Evolutionary conservation across 2,113 vertebrate genomes (phyloP).

Genomic region (Vimba vimba): DNA sequence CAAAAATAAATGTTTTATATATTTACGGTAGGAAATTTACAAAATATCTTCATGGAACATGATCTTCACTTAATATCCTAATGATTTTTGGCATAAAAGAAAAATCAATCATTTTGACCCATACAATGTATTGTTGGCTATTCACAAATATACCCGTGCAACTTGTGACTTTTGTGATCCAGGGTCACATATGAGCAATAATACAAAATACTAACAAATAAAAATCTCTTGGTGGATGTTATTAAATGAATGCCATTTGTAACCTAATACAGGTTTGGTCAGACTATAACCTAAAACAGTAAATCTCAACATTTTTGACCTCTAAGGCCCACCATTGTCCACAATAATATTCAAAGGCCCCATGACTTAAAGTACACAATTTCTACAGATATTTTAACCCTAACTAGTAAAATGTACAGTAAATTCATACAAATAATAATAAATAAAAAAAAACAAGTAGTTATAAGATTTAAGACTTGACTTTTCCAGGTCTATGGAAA

Average conservation of each 20-base stretch:
- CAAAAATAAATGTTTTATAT: too few species aligned
- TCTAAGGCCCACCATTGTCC: not conserved
- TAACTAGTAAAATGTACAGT: not conserved
- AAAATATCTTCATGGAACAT: too few species aligned
- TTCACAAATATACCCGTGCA: too few species aligned
- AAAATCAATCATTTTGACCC: too few species aligned
- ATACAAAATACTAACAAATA: not conserved
- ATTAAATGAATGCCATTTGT: not conserved
- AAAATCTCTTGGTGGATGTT: not conserved
- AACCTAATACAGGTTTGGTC: not conserved
- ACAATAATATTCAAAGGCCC: too few species aligned
- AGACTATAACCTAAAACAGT: not conserved
- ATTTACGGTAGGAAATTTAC: too few species aligned
- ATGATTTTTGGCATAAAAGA: too few species aligned
- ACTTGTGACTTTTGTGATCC: too few species aligned
- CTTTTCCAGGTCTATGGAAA: not conserved
- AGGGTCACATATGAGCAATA: not conserved
- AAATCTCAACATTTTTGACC: not conserved
- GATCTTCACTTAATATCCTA: too few species aligned
- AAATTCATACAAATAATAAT: not conserved
- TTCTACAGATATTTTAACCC: not conserved
- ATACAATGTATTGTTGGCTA: too few species aligned
- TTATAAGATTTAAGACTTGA: not conserved
- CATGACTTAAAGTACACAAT: too few species aligned
- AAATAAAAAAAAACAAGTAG: not conserved